Percentiles rank a stretch among this genome's conserved stretches.
phyloP scores from a whole-genome alignment of 2,113 vertebrate species.

The Rattus norvegicus region GRCr8 NC_086019.1:163647501-163648000 shows the following conservation, averaged over 20 bases:
- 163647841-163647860: constrained; percentile 19
- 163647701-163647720: neutral
- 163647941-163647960: neutral
- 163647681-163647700: constrained; percentile 1
- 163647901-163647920: constrained; percentile 23
- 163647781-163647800: constrained; percentile 4
- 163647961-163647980: neutral
- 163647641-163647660: neutral
- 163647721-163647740: neutral
- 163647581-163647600: neutral
- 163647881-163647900: constrained; percentile 17
- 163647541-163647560: neutral
- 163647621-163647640: neutral
- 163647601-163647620: neutral
- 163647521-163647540: neutral
- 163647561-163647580: neutral
- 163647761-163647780: neutral
- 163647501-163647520: neutral
- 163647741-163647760: neutral
- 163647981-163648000: neutral
- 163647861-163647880: neutral
- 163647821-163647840: neutral
- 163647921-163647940: neutral
- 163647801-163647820: neutral
- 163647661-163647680: neutral